Evolutionary conservation across 2,113 vertebrate species (phyloP).

Genomic region (Nannobrachium achirus): DNA sequence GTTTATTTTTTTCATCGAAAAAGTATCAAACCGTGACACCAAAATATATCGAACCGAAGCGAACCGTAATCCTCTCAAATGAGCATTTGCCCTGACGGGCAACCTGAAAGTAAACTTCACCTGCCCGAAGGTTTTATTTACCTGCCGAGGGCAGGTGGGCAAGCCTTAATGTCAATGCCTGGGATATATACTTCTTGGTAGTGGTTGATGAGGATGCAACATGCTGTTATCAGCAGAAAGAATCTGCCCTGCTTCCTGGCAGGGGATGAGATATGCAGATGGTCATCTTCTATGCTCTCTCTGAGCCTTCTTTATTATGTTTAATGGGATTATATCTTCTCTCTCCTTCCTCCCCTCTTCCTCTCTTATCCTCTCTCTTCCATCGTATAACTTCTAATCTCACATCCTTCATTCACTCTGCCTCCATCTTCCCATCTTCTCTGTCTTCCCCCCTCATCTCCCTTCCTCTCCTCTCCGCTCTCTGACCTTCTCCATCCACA

Average conservation of each 20-base stretch:
- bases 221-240: not conserved
- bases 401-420: not conserved
- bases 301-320: not conserved
- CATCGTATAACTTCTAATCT: not conserved
- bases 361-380: not conserved
- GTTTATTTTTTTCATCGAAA: too few species aligned
- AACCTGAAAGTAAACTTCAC: too few species aligned
- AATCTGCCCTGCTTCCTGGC: slow-evolving; percentile 8
- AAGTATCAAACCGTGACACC: too few species aligned
- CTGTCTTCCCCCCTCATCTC: slow-evolving; percentile 6
- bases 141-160: too few species aligned
- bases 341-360: slow-evolving; percentile 4
- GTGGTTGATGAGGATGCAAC: too few species aligned
- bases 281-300: slow-evolving; percentile 26
- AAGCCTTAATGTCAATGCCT: too few species aligned
- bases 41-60: too few species aligned
- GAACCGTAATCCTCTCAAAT: too few species aligned
- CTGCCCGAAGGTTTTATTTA: too few species aligned
- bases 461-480: not conserved
- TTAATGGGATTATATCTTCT: slow-evolving; percentile 14
- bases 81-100: too few species aligned
- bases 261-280: slow-evolving; percentile 28
- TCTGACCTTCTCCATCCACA: slow-evolving; percentile 12
- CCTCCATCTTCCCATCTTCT: slow-evolving; percentile 4
- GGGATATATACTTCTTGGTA: too few species aligned